Percentiles rank a stretch among this genome's conserved stretches.
Conservation (phyloP, 1,140 invertebrate genomes). For the Lepidurus arcticus region DNA sequence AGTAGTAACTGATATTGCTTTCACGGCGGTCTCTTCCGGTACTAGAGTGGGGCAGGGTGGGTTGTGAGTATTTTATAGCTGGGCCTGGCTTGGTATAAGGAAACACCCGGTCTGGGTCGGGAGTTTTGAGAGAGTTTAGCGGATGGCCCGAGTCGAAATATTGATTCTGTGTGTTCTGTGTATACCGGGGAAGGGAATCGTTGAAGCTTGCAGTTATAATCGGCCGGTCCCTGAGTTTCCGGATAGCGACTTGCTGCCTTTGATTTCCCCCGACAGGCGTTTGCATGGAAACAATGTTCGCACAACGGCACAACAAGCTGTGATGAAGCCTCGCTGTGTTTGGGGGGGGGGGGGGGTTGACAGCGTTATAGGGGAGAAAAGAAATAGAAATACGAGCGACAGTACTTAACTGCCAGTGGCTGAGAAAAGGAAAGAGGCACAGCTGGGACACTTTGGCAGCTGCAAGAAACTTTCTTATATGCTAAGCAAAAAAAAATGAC, state of each 20-base stretch:
- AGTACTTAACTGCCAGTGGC: neutral
- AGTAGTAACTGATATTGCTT: neutral
- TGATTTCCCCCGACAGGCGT: neutral
- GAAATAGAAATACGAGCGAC: neutral
- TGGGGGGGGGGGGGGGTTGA: neutral
- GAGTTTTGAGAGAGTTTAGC: neutral
- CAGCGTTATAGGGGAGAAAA: neutral
- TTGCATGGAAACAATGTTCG: neutral
- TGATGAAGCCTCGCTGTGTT: neutral
- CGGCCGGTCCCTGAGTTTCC: neutral
- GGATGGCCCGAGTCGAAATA: neutral
- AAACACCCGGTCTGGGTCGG: neutral
- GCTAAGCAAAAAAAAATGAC: neutral
- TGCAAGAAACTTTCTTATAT: constrained; percentile 7
- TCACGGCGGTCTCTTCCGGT: neutral
- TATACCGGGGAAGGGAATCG: neutral
- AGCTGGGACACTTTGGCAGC: constrained; percentile 17
- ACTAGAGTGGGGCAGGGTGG: neutral
- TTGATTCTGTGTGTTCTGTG: neutral
- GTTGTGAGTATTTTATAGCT: neutral
- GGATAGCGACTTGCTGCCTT: neutral
- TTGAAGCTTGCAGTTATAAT: neutral
- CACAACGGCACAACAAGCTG: neutral
- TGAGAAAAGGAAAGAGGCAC: neutral
- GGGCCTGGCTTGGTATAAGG: neutral